These are phyloP conservation scores for Cephus spinipes DNA, from an alignment of 2,888 invertebrate species.

Conservation along the genomic window DNA sequence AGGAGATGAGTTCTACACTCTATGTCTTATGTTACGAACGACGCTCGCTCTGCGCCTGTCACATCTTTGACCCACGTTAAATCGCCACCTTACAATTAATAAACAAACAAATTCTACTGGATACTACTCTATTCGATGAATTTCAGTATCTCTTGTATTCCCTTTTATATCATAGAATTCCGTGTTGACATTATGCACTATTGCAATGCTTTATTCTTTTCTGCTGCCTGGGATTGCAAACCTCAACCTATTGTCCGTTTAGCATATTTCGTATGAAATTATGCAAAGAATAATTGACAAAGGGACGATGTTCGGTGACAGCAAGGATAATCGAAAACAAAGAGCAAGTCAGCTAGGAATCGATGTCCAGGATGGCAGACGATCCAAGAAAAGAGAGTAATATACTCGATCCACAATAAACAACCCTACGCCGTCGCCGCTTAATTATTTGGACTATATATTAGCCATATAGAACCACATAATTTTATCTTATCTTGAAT, in stretches of 20 bases:
- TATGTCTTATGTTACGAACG: background rate
- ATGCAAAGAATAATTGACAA: background rate
- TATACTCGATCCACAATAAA: background rate
- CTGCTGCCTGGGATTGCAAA: background rate
- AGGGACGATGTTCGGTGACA: background rate
- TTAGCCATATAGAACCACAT: background rate
- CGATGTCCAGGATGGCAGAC: background rate
- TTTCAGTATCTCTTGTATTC: background rate
- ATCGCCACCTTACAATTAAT: slow-evolving; percentile 37
- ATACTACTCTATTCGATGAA: background rate
- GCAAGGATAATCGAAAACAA: background rate
- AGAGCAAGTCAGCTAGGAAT: background rate
- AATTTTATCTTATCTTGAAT: background rate
- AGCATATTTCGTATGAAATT: background rate
- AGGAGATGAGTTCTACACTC: background rate
- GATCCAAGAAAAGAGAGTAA: background rate
- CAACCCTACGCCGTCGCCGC: background rate
- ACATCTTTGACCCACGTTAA: slow-evolving; percentile 31
- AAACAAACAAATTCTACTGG: slow-evolving; percentile 51
- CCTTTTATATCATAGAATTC: background rate
- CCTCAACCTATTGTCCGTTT: background rate
- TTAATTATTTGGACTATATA: background rate
- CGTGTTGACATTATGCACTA: background rate
- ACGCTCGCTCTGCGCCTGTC: slow-evolving; percentile 16
- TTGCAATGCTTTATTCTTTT: background rate